phyloP scores from a whole-genome alignment of 2,888 invertebrate species.

The Pegoplata infirma region DNA sequence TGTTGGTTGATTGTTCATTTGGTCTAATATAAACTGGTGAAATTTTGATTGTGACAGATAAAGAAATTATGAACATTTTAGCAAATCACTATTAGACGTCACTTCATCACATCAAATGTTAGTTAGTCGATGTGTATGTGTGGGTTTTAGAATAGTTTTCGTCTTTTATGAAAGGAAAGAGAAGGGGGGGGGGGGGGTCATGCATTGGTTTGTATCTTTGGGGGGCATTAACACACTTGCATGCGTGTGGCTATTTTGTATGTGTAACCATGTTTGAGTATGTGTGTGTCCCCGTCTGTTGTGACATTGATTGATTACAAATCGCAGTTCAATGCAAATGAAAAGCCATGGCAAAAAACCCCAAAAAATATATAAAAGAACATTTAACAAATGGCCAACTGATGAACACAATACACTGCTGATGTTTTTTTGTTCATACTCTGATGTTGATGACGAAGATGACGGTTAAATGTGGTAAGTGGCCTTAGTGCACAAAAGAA shows the following conservation, averaged over 20 bases:
- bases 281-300: conserved; percentile 64
- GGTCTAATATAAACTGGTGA: conserved; percentile 20
- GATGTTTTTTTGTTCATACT: no score
- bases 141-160: neutral
- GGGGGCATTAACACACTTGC: conserved; percentile 31
- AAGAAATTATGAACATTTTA: conserved; percentile 55
- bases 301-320: conserved; percentile 77
- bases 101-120: conserved; percentile 27
- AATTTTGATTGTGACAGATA: conserved; percentile 48
- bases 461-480: conserved; percentile 34
- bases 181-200: conserved; percentile 1
- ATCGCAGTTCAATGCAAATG: conserved; percentile 76
- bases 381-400: conserved; percentile 50
- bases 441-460: conserved; percentile 23
- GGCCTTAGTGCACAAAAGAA: conserved; percentile 19
- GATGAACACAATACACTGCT: conserved; percentile 35
- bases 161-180: neutral
- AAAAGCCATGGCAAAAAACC: conserved; percentile 48
- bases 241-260: conserved; percentile 3
- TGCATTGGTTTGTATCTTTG: conserved; percentile 6
- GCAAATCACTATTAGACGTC: conserved; percentile 50
- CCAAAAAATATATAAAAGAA: conserved; percentile 33
- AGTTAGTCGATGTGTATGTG: neutral
- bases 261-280: neutral
- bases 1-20: conserved; percentile 9